Conservation (phyloP, 2,113 vertebrate species). For the Poeciliopsis occidentalis region DNA sequence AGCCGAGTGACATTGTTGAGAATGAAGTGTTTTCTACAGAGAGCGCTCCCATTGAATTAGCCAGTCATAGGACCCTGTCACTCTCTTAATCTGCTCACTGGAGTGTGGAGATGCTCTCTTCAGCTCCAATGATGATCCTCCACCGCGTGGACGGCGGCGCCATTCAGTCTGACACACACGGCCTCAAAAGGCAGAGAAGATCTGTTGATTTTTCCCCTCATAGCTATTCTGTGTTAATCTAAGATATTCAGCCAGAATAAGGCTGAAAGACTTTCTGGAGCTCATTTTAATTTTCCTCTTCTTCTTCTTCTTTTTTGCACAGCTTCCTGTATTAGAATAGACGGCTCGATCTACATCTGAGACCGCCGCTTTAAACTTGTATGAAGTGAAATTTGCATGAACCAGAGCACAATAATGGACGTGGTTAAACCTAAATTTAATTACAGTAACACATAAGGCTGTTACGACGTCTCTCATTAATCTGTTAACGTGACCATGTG, state of each 20-base stretch:
- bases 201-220: conserved; percentile 63
- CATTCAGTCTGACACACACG: conserved; percentile 66
- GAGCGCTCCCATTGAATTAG: conserved; percentile 74
- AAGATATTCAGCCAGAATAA: conserved; percentile 65
- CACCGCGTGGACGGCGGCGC: conserved; percentile 58
- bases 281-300: conserved; percentile 46
- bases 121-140: conserved; percentile 71
- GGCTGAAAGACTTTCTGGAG: conserved; percentile 56
- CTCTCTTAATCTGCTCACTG: conserved; percentile 75
- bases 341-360: conserved; percentile 62
- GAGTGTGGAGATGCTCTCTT: conserved; percentile 71
- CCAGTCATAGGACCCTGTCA: conserved; percentile 75
- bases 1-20: conserved; percentile 65
- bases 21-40: conserved; percentile 72
- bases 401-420: conserved; percentile 57
- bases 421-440: conserved; percentile 71
- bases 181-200: conserved; percentile 57
- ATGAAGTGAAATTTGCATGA: conserved; percentile 64
- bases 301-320: conserved; percentile 39
- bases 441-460: conserved; percentile 60
- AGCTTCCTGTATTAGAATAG: conserved; percentile 57
- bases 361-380: conserved; percentile 54
- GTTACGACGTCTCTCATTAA: conserved; percentile 62
- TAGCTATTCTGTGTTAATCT: conserved; percentile 66
- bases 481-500: conserved; percentile 57